phyloP scores from a whole-genome alignment of 2,888 invertebrate genomes.

The Metallyticus violacea region DNA sequence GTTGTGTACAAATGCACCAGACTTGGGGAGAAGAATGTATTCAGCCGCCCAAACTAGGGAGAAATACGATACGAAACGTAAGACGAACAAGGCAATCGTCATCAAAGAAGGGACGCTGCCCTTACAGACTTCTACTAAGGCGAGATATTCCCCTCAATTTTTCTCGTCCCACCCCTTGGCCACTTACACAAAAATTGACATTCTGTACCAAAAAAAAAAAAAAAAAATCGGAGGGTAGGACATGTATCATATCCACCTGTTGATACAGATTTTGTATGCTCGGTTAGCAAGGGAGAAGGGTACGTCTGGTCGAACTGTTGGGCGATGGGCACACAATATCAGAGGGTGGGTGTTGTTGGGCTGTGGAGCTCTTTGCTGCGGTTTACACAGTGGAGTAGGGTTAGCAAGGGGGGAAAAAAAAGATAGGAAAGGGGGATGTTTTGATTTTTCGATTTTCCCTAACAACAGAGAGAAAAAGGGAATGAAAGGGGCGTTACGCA shows the following conservation, averaged over 20 bases:
- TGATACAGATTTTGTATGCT: neutral
- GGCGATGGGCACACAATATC: neutral
- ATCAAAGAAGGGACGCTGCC: neutral
- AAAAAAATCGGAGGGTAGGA: constrained; percentile 1
- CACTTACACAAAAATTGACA: constrained; percentile 18
- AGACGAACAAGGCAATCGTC: neutral
- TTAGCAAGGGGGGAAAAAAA: neutral
- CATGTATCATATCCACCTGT: constrained; percentile 8
- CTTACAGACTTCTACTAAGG: neutral
- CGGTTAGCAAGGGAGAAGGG: neutral
- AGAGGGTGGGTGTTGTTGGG: neutral
- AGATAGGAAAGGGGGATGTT: neutral
- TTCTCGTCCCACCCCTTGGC: constrained; percentile 4
- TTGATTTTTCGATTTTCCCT: neutral
- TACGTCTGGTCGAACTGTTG: neutral
- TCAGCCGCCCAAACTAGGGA: neutral
- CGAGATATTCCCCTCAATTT: neutral
- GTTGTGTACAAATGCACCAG: neutral
- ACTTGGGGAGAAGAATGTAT: neutral
- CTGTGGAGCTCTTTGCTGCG: neutral
- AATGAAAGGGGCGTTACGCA: neutral
- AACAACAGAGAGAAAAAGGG: neutral
- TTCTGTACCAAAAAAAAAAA: neutral
- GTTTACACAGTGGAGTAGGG: neutral
- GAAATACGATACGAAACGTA: neutral